Evolutionary conservation across 2,888 invertebrate genomes (phyloP), one percentile per base, ranked within the genome.

Genomic region (Sinodicranocentrus sp.): DNA sequence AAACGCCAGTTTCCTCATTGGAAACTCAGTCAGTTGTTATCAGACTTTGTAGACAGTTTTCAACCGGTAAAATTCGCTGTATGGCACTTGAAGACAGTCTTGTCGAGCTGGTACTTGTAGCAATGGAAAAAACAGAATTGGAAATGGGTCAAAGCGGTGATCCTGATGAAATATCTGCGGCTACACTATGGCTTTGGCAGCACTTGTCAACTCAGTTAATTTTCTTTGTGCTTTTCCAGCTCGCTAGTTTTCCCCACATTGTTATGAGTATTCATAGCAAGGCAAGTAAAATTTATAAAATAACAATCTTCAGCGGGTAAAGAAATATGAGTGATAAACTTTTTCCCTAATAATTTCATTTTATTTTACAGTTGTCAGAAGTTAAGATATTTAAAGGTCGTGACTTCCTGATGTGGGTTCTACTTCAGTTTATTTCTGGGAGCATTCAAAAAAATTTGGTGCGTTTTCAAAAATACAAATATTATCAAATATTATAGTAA

Each of bases 351-450:
- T n/a, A n/a, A 54, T 54, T 2, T 21, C 6, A 26, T 23, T 19
- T 75, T 71, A 70, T 70, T 68, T 90, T 91, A 13, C 87, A 94
- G 93, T 91, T 96, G 44, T 93, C 94, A 57, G 94, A 94, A 6
- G 93, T 95, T 87, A 96, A 97, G 89, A 92, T 97, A 90, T 93
- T 95, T 84, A 96, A 96, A 91, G 98, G 98, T 0, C 92, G 99
- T 65, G 98, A 98, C 91, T 98, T 99, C 89, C 92, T 99, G n/a
- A 99, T 99, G 98, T 99, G 99, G 98, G 96, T 98, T 21, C 92
- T 99, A 19, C 92, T 99, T 57, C 99, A 99, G 91, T 98, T 98
- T 90, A 97, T 99, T 89, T 98, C 98, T 0, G 98, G 98, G 67
- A 97, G 97, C 90, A 98, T 98, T 89, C 97, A 97, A 90, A 94